Percentiles rank a stretch among this genome's conserved stretches.
Conservation (phyloP, 2,888 invertebrate species). For the Plusia festucae region DNA sequence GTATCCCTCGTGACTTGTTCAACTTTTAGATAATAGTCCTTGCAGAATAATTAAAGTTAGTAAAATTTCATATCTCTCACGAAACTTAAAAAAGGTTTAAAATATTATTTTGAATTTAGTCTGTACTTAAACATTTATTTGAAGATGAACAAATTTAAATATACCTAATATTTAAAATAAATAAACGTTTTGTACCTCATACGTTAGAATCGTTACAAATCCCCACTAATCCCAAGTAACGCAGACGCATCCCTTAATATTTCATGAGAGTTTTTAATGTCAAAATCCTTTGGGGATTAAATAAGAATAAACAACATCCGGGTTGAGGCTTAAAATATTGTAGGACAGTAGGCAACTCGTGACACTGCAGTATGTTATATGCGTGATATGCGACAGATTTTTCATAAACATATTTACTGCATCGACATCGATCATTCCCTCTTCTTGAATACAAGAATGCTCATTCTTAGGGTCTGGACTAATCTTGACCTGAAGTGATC, state of each 20-base stretch:
- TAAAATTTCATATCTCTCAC: neutral
- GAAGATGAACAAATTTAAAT: neutral
- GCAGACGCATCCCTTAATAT: slow-evolving; percentile 49
- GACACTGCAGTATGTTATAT: slow-evolving; percentile 3
- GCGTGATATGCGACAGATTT: slow-evolving; percentile 1
- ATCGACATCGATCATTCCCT: neutral
- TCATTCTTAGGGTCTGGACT: neutral
- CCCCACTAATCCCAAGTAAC: slow-evolving; percentile 47
- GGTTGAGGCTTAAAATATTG: slow-evolving; percentile 46
- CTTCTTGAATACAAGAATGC: neutral
- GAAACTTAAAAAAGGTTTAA: neutral
- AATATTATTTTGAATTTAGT: neutral
- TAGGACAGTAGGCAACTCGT: neutral
- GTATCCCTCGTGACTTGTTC: no score
- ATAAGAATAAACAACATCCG: slow-evolving; percentile 50
- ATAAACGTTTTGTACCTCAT: slow-evolving; percentile 49
- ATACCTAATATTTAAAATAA: slow-evolving; percentile 29
- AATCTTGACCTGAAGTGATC: no score
- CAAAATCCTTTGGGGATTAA: slow-evolving; percentile 54
- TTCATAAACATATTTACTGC: neutral
- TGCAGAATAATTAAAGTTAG: neutral
- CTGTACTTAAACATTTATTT: neutral
- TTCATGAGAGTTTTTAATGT: slow-evolving; percentile 59
- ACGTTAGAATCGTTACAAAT: slow-evolving; percentile 43
- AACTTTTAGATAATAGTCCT: no score